phyloP scores from a whole-genome alignment of 2,797 vertebrate species.

The Brachyrhaphis roseni region DNA sequence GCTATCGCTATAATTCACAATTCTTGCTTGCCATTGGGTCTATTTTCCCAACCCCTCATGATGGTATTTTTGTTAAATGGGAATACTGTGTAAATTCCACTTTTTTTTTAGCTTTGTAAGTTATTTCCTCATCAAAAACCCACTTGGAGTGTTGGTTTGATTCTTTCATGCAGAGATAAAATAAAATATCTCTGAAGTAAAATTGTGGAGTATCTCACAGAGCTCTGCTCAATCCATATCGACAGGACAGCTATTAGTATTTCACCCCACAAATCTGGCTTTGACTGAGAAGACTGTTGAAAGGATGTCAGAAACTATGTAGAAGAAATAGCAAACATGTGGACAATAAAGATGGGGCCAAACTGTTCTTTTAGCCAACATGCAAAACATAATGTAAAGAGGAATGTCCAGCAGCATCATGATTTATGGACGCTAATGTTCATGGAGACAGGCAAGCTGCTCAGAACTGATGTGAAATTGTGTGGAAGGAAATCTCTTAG shows the following conservation, averaged over 20 bases:
- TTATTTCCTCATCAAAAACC: too few species aligned
- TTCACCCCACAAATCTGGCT: neutral
- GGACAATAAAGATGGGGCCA: neutral
- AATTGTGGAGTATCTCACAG: neutral
- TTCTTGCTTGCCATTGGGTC: neutral
- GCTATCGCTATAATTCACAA: neutral
- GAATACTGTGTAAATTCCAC: too few species aligned
- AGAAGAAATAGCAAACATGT: neutral
- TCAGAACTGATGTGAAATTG: neutral
- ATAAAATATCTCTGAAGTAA: too few species aligned
- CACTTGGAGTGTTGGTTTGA: too few species aligned
- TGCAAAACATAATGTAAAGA: neutral
- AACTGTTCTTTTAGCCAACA: neutral
- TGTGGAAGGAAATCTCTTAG: neutral
- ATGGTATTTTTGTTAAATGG: neutral
- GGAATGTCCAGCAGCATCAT: neutral
- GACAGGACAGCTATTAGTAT: neutral
- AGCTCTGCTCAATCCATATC: neutral
- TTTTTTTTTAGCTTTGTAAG: too few species aligned
- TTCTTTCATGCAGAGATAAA: too few species aligned
- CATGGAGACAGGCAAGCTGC: neutral
- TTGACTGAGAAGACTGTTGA: neutral
- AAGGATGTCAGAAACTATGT: neutral
- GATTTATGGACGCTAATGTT: neutral
- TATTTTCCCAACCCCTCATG: neutral